Evolutionary conservation across 2,888 invertebrate species (phyloP).

Genomic region (Tachina fera): DNA sequence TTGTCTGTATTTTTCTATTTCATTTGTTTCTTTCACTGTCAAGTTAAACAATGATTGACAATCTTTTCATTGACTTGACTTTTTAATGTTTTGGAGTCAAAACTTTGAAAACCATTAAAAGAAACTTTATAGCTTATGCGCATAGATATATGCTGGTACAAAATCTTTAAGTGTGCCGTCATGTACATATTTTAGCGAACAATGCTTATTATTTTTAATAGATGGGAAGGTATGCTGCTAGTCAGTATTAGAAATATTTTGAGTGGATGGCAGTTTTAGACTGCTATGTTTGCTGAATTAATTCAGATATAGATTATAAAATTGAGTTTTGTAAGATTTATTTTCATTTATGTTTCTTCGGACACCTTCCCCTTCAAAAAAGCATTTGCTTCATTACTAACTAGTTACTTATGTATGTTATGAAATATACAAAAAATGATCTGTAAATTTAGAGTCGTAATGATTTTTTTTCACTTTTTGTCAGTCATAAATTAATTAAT

Average conservation of each 20-base stretch:
- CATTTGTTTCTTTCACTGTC: conserved; percentile 64
- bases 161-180: background rate
- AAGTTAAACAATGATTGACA: conserved; percentile 70
- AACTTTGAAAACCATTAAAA: conserved; percentile 50
- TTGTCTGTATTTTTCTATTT: background rate
- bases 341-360: background rate
- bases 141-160: conserved; percentile 36
- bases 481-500: conserved; percentile 28
- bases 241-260: background rate
- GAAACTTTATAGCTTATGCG: conserved; percentile 12
- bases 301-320: background rate
- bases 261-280: background rate
- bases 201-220: conserved; percentile 32
- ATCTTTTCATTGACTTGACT: conserved; percentile 66
- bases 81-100: conserved; percentile 30
- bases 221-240: conserved; percentile 13
- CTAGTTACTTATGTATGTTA: conserved; percentile 30
- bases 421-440: conserved; percentile 15
- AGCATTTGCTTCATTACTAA: conserved; percentile 42
- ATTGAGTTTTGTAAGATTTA: background rate
- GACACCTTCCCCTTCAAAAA: background rate
- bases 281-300: background rate
- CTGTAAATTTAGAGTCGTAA: conserved; percentile 25
- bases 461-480: conserved; percentile 28
- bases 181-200: background rate